Base-by-base conservation (phyloP, 2,888 invertebrate genomes). In the Cinara cedri region DNA sequence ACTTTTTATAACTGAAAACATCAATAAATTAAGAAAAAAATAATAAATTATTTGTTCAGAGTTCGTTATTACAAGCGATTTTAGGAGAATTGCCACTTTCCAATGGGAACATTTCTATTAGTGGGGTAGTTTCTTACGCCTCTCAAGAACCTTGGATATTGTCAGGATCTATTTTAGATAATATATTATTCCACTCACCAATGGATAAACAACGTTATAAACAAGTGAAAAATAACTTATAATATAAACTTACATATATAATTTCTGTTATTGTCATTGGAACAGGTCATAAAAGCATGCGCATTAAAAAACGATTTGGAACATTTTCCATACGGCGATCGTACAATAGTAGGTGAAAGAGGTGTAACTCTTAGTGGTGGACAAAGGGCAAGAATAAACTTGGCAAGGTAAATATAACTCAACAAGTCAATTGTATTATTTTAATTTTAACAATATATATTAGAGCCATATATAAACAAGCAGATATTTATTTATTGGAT, bases 131-230 rank as follows among this genome's bases (percentile, higher is more conserved):
- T 0, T 90, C 91, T 0, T 96, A 96, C 84, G 92, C 94, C 0
- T 91, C 94, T 68, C 95, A 95, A 85, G 92, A 95, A 84, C 93
- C 96, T 0, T 97, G 96, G 96, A 85, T 93, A 0, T 93, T 93
- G 84, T 91, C 91, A 75, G 92, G 91, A 84, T 93, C 93, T 82
- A 91, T 98, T 0, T 88, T 94, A 13, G 95, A 97, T 84, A 98
- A 98, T 86, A 95, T 98, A 82, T 86, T 96, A 1, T 98, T 98
- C 86, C 97, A 97, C 0, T 90, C 89, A 84, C 88, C 89, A 82
- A 92, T 90, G 90, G 91, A 91, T 83, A 88, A 89, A 42, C 88
- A 89, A 34, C 90, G 91, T 83, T 94, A 94, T 84, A 87, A 89
- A 81, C 88, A 91, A 85, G 88, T 89, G 26, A 82, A 11, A n/a